Evolutionary conservation across 1,140 invertebrate species (phyloP).

Genomic region (Mya arenaria): DNA sequence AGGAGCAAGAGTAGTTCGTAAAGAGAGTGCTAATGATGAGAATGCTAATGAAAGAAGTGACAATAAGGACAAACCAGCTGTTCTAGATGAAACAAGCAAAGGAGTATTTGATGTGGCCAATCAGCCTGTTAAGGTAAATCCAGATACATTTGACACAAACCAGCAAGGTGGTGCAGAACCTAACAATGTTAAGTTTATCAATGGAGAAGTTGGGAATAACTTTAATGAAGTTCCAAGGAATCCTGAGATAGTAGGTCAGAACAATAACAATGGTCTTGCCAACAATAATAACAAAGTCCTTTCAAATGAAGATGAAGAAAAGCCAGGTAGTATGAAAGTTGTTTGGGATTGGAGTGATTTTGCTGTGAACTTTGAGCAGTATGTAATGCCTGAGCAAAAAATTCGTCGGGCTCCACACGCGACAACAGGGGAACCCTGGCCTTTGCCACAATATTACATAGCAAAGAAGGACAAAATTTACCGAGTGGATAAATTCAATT

Average conservation of each 20-base stretch:
- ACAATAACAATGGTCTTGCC: neutral
- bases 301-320: constrained; percentile 27
- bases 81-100: no score
- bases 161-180: neutral
- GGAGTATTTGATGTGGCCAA: no score
- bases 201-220: neutral
- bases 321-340: constrained; percentile 64
- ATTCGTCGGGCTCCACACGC: constrained; percentile 71
- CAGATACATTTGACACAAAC: no score
- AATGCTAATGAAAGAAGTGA: constrained; percentile 7
- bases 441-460: constrained; percentile 77
- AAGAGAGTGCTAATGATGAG: neutral
- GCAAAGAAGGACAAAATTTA: constrained; percentile 70
- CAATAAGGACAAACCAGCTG: neutral
- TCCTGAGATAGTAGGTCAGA: no score
- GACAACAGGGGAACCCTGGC: constrained; percentile 78
- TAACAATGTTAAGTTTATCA: neutral
- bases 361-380: constrained; percentile 73
- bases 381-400: constrained; percentile 76
- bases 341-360: constrained; percentile 78
- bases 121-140: no score
- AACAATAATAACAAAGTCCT: neutral
- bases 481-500: constrained; percentile 64
- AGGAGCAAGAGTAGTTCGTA: no score
- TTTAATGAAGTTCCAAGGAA: neutral